Evolutionary conservation across 1,140 invertebrate genomes (phyloP).

Genomic region (Caenorhabditis remanei): DNA sequence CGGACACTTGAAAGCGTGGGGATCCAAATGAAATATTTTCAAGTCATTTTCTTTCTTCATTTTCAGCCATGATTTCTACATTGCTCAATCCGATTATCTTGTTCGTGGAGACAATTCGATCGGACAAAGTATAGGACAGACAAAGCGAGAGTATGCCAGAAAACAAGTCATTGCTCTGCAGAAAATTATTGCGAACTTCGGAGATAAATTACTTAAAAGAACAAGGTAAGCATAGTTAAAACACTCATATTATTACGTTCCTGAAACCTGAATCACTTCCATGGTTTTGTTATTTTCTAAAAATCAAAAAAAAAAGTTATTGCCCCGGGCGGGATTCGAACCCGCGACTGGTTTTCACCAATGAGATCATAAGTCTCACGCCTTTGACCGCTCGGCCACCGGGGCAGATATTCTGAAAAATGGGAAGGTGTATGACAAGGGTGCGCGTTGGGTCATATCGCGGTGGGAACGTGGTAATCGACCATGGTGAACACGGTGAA

Average conservation of each 20-base stretch:
- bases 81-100: conserved; percentile 23
- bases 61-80: conserved; percentile 34
- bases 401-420: too few species aligned
- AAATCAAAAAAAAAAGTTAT: too few species aligned
- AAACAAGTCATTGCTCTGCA: conserved; percentile 30
- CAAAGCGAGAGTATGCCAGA: conserved; percentile 21
- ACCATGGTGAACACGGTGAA: too few species aligned
- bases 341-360: too few species aligned
- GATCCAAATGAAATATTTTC: neutral
- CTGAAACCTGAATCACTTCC: neutral
- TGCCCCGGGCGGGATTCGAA: too few species aligned
- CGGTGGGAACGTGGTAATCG: too few species aligned
- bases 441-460: too few species aligned
- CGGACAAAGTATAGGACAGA: conserved; percentile 7
- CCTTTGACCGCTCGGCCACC: too few species aligned
- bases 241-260: neutral
- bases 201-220: neutral
- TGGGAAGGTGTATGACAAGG: too few species aligned
- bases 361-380: too few species aligned
- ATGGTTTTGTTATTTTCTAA: too few species aligned
- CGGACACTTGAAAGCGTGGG: conserved; percentile 25
- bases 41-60: neutral
- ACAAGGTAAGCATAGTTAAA: neutral
- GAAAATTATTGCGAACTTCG: neutral
- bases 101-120: neutral